phyloP scores from a whole-genome alignment of 2,113 vertebrate species.

The Bos taurus region ARS-UCD2.0 NC_037345.1:37115501-37116000 shows the following conservation, averaged over 20 bases:
- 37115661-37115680: not conserved
- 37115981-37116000: not conserved
- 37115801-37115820: too few relatives aligned
- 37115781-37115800: too few relatives aligned
- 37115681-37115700: not conserved
- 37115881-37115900: too few relatives aligned
- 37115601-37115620: not conserved
- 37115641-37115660: not conserved
- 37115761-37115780: not conserved
- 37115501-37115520: slow-evolving; percentile 10
- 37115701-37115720: not conserved
- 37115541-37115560: not conserved
- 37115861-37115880: too few relatives aligned
- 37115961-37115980: not conserved
- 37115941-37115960: too few relatives aligned
- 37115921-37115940: too few relatives aligned
- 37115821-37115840: too few relatives aligned
- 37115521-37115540: not conserved
- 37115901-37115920: too few relatives aligned
- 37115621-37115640: not conserved
- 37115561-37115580: not conserved
- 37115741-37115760: not conserved
- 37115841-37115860: too few relatives aligned
- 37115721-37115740: not conserved
- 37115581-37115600: not conserved